A percentile compares a stretch with the other conserved stretches of the same genome.
Evolutionary conservation across 2,888 invertebrate genomes (phyloP).

Genomic region (Eupithecia pulchellata): DNA sequence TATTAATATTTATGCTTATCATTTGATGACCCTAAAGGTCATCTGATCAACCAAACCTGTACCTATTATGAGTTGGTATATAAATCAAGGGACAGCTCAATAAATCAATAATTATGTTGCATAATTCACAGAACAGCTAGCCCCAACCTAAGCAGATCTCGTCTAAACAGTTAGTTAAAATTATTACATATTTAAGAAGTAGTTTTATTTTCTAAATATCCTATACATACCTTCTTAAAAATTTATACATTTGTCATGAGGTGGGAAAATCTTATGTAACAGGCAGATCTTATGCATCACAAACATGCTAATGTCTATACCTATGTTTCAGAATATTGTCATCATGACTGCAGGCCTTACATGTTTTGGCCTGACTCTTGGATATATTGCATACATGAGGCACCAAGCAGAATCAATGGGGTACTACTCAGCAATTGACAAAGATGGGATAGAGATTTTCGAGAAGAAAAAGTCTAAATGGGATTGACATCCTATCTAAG

Average conservation of each 20-base stretch:
- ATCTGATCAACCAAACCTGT: background rate
- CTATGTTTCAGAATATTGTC: conserved; percentile 89
- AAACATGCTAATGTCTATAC: background rate
- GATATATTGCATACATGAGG: conserved; percentile 94
- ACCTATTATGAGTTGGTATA: too few species aligned
- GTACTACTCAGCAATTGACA: conserved; percentile 91
- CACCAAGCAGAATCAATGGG: conserved; percentile 91
- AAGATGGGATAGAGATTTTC: conserved; percentile 91
- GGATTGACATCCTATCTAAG: conserved; percentile 77
- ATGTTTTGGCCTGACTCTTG: conserved; percentile 90
- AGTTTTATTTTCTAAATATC: too few species aligned
- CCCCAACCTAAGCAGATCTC: background rate
- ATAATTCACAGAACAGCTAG: background rate
- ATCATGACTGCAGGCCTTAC: conserved; percentile 93
- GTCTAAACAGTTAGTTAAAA: too few species aligned
- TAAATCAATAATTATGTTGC: background rate
- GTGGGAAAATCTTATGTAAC: background rate
- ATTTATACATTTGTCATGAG: background rate
- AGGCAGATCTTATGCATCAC: background rate
- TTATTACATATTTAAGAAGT: too few species aligned
- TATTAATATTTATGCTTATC: background rate
- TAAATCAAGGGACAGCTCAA: too few species aligned
- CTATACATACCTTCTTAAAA: background rate
- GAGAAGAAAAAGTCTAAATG: conserved; percentile 92
- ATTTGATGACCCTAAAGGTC: background rate